These are phyloP conservation scores for Drosophila putrida DNA, from an alignment of 2,888 invertebrate genomes.

Conservation along the genomic window DNA sequence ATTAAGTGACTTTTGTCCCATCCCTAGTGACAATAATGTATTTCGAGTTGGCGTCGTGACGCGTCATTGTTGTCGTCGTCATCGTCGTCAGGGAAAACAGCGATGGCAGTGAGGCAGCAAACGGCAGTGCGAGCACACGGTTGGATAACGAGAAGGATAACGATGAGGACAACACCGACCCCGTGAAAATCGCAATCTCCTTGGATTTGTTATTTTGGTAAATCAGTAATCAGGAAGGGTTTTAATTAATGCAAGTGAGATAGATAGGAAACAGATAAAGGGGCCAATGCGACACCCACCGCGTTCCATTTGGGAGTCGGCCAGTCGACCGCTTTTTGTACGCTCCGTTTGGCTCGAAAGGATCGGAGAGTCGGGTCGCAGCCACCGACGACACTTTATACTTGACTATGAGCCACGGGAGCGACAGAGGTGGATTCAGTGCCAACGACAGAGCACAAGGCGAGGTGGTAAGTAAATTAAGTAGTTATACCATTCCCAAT, in stretches of 20 bases:
- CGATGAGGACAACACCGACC: conserved; percentile 38
- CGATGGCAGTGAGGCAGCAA: conserved; percentile 62
- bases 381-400: conserved; percentile 83
- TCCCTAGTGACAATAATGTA: conserved; percentile 44
- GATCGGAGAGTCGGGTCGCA: conserved; percentile 87
- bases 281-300: conserved; percentile 83
- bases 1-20: conserved; percentile 40
- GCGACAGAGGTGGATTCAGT: conserved; percentile 55
- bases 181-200: conserved; percentile 28
- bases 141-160: conserved; percentile 35
- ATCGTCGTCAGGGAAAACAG: conserved; percentile 79
- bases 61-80: conserved; percentile 69
- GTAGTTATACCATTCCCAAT: not conserved
- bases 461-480: conserved; percentile 30
- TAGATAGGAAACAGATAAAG: not conserved
- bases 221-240: conserved; percentile 41
- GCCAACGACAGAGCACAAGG: conserved; percentile 54
- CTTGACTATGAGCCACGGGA: conserved; percentile 82
- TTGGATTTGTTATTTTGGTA: conserved; percentile 40
- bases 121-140: conserved; percentile 57
- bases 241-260: conserved; percentile 51
- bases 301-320: conserved; percentile 87
- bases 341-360: conserved; percentile 89
- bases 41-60: conserved; percentile 34
- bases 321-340: conserved; percentile 88